Evolutionary conservation across 1,140 invertebrate genomes (phyloP).

Genomic region (Drosophila carrolli): DNA sequence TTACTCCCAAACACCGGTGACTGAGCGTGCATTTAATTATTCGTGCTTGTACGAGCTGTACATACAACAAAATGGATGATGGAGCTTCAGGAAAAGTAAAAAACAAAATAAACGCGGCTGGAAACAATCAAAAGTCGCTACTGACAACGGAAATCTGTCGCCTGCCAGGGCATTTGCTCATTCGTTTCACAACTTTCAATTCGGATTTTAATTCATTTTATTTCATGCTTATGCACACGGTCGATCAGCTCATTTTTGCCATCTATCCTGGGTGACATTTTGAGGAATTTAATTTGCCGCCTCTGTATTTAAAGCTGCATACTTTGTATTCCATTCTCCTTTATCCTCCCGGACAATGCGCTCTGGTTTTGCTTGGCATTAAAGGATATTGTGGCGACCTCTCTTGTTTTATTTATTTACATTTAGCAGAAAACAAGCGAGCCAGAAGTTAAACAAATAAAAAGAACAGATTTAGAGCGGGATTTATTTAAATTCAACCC

Average conservation of each 20-base stretch:
- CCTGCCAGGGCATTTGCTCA: slow-evolving; percentile 8
- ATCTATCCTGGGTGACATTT: slow-evolving; percentile 32
- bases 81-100: slow-evolving; percentile 1
- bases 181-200: slow-evolving; percentile 16
- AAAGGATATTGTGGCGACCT: slow-evolving; percentile 23
- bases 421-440: slow-evolving; percentile 11
- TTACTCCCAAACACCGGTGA: slow-evolving; percentile 31
- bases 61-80: background rate
- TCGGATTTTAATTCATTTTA: slow-evolving; percentile 56
- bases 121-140: slow-evolving; percentile 57
- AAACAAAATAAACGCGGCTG: slow-evolving; percentile 21
- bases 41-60: slow-evolving; percentile 28
- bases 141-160: slow-evolving; percentile 48
- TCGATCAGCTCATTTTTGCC: slow-evolving; percentile 21
- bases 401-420: slow-evolving; percentile 38
- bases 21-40: slow-evolving; percentile 40
- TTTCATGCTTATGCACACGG: slow-evolving; percentile 14
- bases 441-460: slow-evolving; percentile 24
- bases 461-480: slow-evolving; percentile 13
- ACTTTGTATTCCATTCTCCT: slow-evolving; percentile 13
- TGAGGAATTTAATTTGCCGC: slow-evolving; percentile 37
- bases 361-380: slow-evolving; percentile 17
- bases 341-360: background rate
- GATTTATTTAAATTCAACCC: slow-evolving; percentile 56
- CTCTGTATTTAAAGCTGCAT: slow-evolving; percentile 36